Evolutionary conservation across 1,140 invertebrate genomes (phyloP), one percentile per base, ranked within the genome.

Genomic region (Pseudomyrmex flavicornis): DNA sequence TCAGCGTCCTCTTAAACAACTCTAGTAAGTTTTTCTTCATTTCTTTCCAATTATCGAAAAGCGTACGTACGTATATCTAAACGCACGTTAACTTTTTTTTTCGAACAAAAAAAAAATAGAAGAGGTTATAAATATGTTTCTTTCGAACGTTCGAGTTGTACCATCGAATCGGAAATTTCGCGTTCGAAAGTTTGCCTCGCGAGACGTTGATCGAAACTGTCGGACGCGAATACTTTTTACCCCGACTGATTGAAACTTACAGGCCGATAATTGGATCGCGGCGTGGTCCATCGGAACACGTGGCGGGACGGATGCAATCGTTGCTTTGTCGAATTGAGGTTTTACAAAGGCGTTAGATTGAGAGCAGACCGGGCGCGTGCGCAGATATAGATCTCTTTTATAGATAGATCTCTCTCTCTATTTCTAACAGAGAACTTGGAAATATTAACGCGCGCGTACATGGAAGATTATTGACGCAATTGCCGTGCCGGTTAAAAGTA

Each of bases 261-360:
- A 77, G 63, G 75, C 75, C 63, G 75, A 77, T 77, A 77, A 77
- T 68, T 77, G 75, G 75, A 77, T 77, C 50, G 75, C 17, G 20
- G 17, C 35, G 66, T 56, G 59, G 35, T 35, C 59, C 63, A 44
- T 5, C 12, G 52, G 0, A 35, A 9, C 75, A 35, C 44, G 35
- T 56, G 56, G 65, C 13, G 13, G 63, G 48, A 68, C 35, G 52
- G 50, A 77, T 22, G 63, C 63, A 77, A 77, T 77, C 50, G 52
- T 77, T 77, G 75, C 62, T 58, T 77, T 68, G 75, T 77, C 35
- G 17, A 26, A 46, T n/a, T 46, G 17, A 46, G 62, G 15, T 7
- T 69, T 17, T 56, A 44, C 35, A 46, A 4, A 13, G 26, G 1
- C n/a, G 10, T n/a, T 76, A 54, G n/a, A 46, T 62, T 77, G 61